Evolutionary conservation across 2,888 invertebrate species (phyloP), one percentile per base, ranked within the genome.

Genomic region (Melinaea marsaeus): DNA sequence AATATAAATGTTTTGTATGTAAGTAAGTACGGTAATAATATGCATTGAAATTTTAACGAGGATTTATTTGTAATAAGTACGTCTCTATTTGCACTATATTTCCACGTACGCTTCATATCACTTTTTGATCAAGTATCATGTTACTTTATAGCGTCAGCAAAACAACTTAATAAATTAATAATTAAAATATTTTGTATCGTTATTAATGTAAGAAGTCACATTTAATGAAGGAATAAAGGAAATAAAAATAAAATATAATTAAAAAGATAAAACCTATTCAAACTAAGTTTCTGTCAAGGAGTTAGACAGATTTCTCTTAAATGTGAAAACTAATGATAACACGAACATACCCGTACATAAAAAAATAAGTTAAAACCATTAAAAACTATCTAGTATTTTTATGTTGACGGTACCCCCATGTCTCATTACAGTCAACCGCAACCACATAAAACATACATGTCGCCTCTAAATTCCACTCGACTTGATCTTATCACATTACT

Each of bases 361-460:
- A 22, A 1, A 22, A 22, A 22, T 22, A 22, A 22, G 22, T 22
- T 46, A n/a, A n/a, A n/a, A 11, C 46, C 13, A 46, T 3, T 46
- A 9, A 46, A 4, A 13, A 46, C 11, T 3, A 11, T 46, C 4
- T 46, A n/a, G 5, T n/a, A 13, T 35, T 64, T 46, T 34, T 32
- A 56, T 64, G 56, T 48, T 3, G 11, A 45, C 62, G 11, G 55
- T 67, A 62, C 64, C 33, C 6, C 22, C 22, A 54, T 37, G 58
- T 62, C 62, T 62, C 67, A 64, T 67, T 67, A 67, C 64, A 45
- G 22, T 46, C 55, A 57, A 46, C 60, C 62, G 46, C 64, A 60
- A 64, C 67, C 67, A 58, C 66, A 56, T 42, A 61, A 59, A 64
- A 62, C 62, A 57, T 60, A 58, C 58, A 54, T 60, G 58, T 58